Percentiles rank a stretch among this genome's conserved stretches.
Evolutionary conservation across 2,888 invertebrate genomes (phyloP).

Genomic region (Nephrocerus scutellatus): DNA sequence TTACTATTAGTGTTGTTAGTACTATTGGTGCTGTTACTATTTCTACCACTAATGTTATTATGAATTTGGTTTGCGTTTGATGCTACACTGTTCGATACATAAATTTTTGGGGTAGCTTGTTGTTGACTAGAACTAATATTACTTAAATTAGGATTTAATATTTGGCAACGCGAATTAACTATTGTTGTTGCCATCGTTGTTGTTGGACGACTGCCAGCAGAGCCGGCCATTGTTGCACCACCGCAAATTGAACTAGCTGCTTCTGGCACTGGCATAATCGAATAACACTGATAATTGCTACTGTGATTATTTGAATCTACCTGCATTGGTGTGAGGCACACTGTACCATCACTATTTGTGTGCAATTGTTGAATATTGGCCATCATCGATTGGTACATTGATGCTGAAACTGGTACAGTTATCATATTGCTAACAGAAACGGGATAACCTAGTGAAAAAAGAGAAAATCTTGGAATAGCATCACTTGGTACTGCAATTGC

Average conservation of each 20-base stretch:
- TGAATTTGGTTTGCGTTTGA: slow-evolving; percentile 19
- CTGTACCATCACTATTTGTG: slow-evolving; percentile 66
- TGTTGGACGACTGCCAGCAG: slow-evolving; percentile 21
- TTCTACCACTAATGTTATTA: slow-evolving; percentile 23
- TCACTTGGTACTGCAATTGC: no score
- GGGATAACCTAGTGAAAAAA: slow-evolving; percentile 50
- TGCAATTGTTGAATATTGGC: slow-evolving; percentile 78
- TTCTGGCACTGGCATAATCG: slow-evolving; percentile 25
- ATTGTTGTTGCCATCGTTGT: slow-evolving; percentile 20
- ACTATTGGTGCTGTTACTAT: slow-evolving; percentile 27
- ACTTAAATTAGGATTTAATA: slow-evolving; percentile 32
- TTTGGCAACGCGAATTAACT: slow-evolving; percentile 34
- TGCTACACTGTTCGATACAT: slow-evolving; percentile 22
- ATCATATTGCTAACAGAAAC: slow-evolving; percentile 89
- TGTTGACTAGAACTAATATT: slow-evolving; percentile 36
- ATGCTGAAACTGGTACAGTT: slow-evolving; percentile 88
- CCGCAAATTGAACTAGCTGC: slow-evolving; percentile 12
- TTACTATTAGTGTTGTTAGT: slow-evolving; percentile 23
- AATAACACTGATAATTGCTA: slow-evolving; percentile 27
- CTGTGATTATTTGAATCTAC: slow-evolving; percentile 51
- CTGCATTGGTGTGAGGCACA: slow-evolving; percentile 79
- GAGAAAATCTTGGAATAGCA: slow-evolving; percentile 6
- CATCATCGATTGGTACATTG: slow-evolving; percentile 95
- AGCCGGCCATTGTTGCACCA: slow-evolving; percentile 21
- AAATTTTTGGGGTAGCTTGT: slow-evolving; percentile 27